Base-by-base conservation (phyloP, 2,797 vertebrate species). In the Cirrhinus mrigala region DNA sequence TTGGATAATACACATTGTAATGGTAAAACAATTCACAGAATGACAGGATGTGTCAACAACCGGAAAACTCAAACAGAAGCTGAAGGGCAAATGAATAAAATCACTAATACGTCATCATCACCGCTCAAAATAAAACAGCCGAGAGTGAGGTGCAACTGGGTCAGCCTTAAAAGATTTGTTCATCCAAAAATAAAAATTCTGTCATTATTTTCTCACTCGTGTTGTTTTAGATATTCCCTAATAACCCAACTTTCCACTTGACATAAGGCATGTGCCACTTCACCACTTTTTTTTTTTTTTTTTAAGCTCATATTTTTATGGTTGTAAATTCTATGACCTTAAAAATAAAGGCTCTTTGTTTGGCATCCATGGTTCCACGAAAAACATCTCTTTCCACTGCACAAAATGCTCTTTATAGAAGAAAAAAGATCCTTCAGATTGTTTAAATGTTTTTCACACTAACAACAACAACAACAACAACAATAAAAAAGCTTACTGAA, bases 11-110 rank as follows among this genome's bases (percentile, higher is more conserved):
- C 44, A 52, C 64, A n/a, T 33, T 48, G 48, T 54, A 54, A 80
- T 69, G 74, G 50, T 52, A 37, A 48, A 48, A 76, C 76, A 40
- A 80, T 85, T 78, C 54, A 56, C 4, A 62, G 75, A 78, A 82
- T 69, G 84, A 76, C 58, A 77, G 73, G 82, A 81, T 73, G 46
- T 56, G 73, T 54, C 76, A 80, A 74, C 81, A 80, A 73, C 33
- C 66, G 40, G 58, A 81, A 77, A 84, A 29, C 68, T 82, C 37
- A 29, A 69, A 81, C 54, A 82, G 24, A 58, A 70, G 44, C 60
- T 79, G 83, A 70, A 60, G 66, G 75, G 75, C 16, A 64, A 79
- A 64, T 33, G 15, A 37, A 46, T 50, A 37, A 56, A 60, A 60
- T 73, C 40, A 15, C 24, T 75, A n/a, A 83, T 50, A 52, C 29